Percentiles rank a stretch among this genome's conserved stretches.
Evolutionary conservation across 92 coral and sea anemone species (phyloP).

Genomic region (Phenganax marumi): DNA sequence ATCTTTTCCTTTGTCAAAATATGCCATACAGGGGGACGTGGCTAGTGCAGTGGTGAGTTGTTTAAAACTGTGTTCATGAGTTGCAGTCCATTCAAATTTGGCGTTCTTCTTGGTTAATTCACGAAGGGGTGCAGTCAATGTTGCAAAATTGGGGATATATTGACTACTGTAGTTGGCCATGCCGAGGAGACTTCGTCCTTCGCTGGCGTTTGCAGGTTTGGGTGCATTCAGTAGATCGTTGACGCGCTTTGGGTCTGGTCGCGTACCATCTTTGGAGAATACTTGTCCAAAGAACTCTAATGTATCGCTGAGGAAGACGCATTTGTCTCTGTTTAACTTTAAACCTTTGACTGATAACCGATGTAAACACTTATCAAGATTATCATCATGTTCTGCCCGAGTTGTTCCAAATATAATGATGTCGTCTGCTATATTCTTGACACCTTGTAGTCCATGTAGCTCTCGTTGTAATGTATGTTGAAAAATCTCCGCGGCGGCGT

Average conservation of each 20-base stretch:
- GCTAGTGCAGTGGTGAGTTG: not conserved
- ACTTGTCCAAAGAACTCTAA: not conserved
- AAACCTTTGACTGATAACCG: not conserved
- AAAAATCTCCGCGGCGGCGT: constrained; percentile 25
- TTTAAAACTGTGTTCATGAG: not conserved
- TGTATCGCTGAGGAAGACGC: not conserved
- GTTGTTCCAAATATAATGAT: not conserved
- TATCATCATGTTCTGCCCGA: not conserved
- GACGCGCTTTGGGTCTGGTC: constrained; percentile 4
- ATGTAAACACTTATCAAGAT: not conserved
- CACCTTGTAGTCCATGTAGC: not conserved
- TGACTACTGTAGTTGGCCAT: constrained; percentile 5
- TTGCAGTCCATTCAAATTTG: not conserved
- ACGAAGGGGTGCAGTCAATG: not conserved
- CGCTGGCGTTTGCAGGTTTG: not conserved
- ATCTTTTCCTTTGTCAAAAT: not conserved
- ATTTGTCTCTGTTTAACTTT: not conserved
- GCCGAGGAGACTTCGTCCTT: not conserved
- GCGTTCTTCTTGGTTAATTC: not conserved
- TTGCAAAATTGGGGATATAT: constrained; percentile 7
- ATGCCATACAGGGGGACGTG: not conserved
- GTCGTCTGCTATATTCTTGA: not conserved
- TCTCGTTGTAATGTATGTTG: constrained; percentile 4
- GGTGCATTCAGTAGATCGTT: not conserved
- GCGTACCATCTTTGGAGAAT: not conserved